Percentiles rank a stretch among this genome's conserved stretches.
Conservation (phyloP, 2,113 vertebrate genomes). For the Gadus macrocephalus region DNA sequence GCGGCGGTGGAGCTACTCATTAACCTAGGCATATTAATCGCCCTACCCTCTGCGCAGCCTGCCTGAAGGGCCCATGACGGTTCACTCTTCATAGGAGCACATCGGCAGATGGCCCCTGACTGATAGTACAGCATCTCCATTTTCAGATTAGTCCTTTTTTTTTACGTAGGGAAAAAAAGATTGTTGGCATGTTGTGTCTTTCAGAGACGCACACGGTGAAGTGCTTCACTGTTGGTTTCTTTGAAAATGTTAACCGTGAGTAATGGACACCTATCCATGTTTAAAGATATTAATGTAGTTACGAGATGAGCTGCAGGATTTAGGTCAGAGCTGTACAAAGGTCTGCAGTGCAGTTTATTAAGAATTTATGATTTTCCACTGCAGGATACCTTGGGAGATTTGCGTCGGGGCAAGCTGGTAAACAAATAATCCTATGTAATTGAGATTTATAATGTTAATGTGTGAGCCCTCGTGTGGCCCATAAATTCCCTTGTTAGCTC, state of each 20-base stretch:
- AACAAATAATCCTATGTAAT: conserved; percentile 70
- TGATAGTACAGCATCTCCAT: conserved; percentile 43
- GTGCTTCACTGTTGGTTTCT: conserved; percentile 26
- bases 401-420: conserved; percentile 49
- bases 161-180: too few relatives aligned
- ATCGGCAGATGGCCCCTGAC: conserved; percentile 61
- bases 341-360: conserved; percentile 78
- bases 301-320: conserved; percentile 64
- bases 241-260: conserved; percentile 55
- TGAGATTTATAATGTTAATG: conserved; percentile 72
- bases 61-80: conserved; percentile 44
- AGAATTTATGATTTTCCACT: conserved; percentile 70
- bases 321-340: conserved; percentile 70
- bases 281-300: conserved; percentile 59
- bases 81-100: conserved; percentile 57
- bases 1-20: conserved; percentile 59
- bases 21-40: conserved; percentile 68
- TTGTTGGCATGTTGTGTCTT: not conserved
- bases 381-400: conserved; percentile 58
- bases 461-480: conserved; percentile 42
- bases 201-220: conserved; percentile 31
- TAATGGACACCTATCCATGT: conserved; percentile 66
- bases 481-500: conserved; percentile 53
- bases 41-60: conserved; percentile 48
- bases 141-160: conserved; percentile 13